phyloP scores from a whole-genome alignment of 53 echinoderm and acorn worm species.

The Hippasteria phrygiana region DNA sequence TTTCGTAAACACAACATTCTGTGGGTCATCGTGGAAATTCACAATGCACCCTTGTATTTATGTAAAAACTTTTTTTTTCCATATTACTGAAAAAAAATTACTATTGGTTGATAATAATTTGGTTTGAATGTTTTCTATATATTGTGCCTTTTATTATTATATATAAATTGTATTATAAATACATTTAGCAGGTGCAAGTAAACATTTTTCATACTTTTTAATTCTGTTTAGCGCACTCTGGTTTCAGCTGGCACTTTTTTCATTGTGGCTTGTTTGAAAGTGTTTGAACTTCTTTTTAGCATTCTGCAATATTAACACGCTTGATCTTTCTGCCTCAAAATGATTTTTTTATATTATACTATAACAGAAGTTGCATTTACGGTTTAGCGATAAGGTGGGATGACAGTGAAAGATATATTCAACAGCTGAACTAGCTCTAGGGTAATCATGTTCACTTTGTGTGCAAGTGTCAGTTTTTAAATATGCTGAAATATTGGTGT shows the following conservation, averaged over 20 bases:
- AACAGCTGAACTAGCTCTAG: neutral
- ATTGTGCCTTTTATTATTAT: conserved; percentile 68
- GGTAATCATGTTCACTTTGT: neutral
- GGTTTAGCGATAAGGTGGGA: neutral
- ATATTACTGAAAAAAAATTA: conserved; percentile 11
- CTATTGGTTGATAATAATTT: conserved; percentile 29
- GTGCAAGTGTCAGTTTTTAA: neutral
- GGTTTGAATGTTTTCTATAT: conserved; percentile 66
- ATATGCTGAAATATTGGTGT: conserved; percentile 8
- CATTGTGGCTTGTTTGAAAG: conserved; percentile 37
- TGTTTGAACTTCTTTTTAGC: conserved; percentile 24
- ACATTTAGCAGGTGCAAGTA: conserved; percentile 55
- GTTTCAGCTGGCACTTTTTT: conserved; percentile 39
- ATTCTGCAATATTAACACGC: conserved; percentile 40
- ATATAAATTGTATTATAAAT: conserved; percentile 68
- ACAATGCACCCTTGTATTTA: conserved; percentile 54
- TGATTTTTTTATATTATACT: conserved; percentile 15
- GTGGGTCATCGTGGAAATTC: conserved; percentile 5
- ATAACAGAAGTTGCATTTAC: neutral
- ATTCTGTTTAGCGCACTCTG: conserved; percentile 39
- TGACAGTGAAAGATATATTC: neutral
- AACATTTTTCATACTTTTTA: conserved; percentile 65
- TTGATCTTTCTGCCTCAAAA: conserved; percentile 11
- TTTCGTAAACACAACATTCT: conserved; percentile 52
- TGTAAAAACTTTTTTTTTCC: conserved; percentile 47